Evolutionary conservation across 2,888 invertebrate species (phyloP).

Genomic region (Cryptus armator): DNA sequence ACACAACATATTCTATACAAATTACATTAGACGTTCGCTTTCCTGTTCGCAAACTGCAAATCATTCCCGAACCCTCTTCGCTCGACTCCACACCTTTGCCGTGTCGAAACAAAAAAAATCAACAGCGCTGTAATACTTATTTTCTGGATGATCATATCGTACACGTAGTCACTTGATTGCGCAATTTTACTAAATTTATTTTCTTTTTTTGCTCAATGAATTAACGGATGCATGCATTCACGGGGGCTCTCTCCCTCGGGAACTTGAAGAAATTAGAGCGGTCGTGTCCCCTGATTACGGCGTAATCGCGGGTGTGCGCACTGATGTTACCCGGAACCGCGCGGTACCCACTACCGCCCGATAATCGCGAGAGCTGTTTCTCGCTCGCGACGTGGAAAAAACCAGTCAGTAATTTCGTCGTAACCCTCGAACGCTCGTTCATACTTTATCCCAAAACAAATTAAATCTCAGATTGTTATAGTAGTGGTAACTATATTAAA

Average conservation of each 20-base stretch:
- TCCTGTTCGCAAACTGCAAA: neutral
- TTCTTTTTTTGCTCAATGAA: constrained; percentile 20
- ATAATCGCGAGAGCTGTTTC: constrained; percentile 13
- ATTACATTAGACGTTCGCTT: constrained; percentile 7
- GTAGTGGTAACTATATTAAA: too few relatives aligned
- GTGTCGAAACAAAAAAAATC: neutral
- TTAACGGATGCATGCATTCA: constrained; percentile 40
- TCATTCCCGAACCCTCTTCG: neutral
- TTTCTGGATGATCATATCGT: neutral
- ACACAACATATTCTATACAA: too few relatives aligned
- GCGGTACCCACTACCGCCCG: neutral
- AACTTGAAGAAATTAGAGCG: constrained; percentile 46
- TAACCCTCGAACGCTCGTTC: constrained; percentile 11
- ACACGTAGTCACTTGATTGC: constrained; percentile 33
- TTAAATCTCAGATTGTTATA: too few relatives aligned
- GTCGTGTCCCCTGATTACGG: constrained; percentile 45
- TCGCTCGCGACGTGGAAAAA: constrained; percentile 34
- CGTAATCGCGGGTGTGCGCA: constrained; percentile 47
- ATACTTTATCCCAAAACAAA: neutral
- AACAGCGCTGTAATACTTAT: neutral
- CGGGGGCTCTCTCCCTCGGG: neutral
- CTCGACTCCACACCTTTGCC: neutral
- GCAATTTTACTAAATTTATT: constrained; percentile 10
- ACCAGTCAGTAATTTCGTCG: constrained; percentile 42
- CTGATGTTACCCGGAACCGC: too few relatives aligned